A percentile compares a stretch with the other conserved stretches of the same genome.
phyloP scores from a whole-genome alignment of 37 sponge, comb jelly and placozoan species.

The Spongia lamella region DNA sequence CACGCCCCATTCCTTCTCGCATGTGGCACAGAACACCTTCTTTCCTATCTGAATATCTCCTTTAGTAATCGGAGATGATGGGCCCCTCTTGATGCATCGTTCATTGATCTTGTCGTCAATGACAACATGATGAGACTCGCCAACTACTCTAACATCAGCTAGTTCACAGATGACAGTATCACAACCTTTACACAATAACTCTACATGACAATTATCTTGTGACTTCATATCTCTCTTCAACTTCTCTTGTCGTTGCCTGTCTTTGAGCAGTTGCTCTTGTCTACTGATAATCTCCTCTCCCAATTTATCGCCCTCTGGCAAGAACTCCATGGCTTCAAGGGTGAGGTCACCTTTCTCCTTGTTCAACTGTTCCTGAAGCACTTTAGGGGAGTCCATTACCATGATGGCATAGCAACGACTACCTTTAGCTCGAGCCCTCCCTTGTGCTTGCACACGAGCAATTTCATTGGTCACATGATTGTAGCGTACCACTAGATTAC shows the following conservation, averaged over 20 bases:
- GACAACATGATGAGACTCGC: not conserved
- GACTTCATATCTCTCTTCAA: too few relatives aligned
- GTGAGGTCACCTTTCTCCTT: conserved; percentile 16
- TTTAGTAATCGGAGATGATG: too few relatives aligned
- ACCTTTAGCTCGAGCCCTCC: conserved; percentile 68
- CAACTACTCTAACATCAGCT: not conserved
- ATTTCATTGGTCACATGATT: conserved; percentile 75
- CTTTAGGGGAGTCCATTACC: conserved; percentile 16
- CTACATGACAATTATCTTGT: not conserved
- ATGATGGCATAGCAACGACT: conserved; percentile 35
- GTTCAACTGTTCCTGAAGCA: conserved; percentile 19
- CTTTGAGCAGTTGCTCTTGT: not conserved
- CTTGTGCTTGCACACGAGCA: conserved; percentile 67
- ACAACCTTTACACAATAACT: conserved; percentile 5
- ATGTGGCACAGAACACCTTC: conserved; percentile 49
- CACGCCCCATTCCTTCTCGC: conserved; percentile 57
- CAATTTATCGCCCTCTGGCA: not conserved
- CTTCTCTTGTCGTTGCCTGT: not conserved
- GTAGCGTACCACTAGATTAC: conserved; percentile 86
- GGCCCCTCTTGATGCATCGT: too few relatives aligned
- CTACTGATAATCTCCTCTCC: not conserved
- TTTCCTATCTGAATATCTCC: conserved; percentile 18
- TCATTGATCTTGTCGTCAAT: not conserved
- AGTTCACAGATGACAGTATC: not conserved
- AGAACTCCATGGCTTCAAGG: not conserved